Evolutionary conservation across 2,797 vertebrate species (phyloP).

Genomic region (Odontamblyopus rebecca): DNA sequence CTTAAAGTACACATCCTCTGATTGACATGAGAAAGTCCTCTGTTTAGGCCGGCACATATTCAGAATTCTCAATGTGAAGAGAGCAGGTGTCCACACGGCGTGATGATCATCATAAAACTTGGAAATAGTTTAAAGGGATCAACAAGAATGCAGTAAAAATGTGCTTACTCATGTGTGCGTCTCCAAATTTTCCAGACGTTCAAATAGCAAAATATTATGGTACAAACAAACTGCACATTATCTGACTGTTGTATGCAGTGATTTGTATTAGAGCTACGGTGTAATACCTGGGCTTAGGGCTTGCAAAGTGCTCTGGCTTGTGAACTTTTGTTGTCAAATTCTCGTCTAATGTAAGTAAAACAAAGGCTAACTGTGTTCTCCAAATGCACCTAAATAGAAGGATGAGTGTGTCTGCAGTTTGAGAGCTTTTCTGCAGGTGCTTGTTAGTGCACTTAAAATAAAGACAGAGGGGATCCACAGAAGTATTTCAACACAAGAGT

Average conservation of each 20-base stretch:
- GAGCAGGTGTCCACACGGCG: not conserved
- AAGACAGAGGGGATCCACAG: constrained; percentile 24
- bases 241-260: not conserved
- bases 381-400: constrained; percentile 35
- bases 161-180: not conserved
- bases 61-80: constrained; percentile 15
- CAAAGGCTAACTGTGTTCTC: constrained; percentile 17
- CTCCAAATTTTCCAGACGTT: not conserved
- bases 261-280: not conserved
- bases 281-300: not conserved
- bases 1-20: constrained; percentile 27
- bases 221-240: not conserved
- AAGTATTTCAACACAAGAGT: constrained; percentile 34
- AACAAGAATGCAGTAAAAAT: not conserved
- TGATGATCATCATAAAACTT: not conserved
- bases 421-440: constrained; percentile 31
- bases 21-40: constrained; percentile 28
- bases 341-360: constrained; percentile 9
- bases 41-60: constrained; percentile 30
- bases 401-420: constrained; percentile 26
- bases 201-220: not conserved
- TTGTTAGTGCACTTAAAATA: constrained; percentile 56
- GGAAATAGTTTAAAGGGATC: not conserved
- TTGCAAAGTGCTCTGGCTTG: not conserved
- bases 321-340: not conserved